Evolutionary conservation across 2,797 vertebrate genomes (phyloP), one percentile per base, ranked within the genome.

Genomic region (Glossophaga mutica): DNA sequence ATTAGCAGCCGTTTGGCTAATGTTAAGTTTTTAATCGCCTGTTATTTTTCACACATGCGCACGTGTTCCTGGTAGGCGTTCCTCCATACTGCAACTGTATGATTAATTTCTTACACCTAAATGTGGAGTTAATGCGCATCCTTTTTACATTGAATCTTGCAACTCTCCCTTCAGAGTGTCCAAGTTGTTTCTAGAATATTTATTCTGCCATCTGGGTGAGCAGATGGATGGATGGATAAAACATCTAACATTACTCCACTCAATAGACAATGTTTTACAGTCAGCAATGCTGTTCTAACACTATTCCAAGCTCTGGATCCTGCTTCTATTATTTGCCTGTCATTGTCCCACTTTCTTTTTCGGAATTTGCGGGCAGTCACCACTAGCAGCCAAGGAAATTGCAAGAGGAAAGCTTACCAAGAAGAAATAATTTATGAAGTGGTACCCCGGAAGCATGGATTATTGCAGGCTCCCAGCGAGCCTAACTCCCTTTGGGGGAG

Each of bases 311-410:
- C 93, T 94, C 87, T 90, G 42, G 37, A 82, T 73, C 71, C 87
- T 73, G 34, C 48, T 97, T 97, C 95, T 95, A 87, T 96, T 97
- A 95, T 97, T 95, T 97, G 92, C 81, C 77, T 81, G 29, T 83
- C 94, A 91, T 93, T 93, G 84, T 79, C 87, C 89, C 76, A 96
- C 73, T 96, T 96, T 77, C 83, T 87, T 37, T 77, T 97, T 88
- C 93, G 48, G 81, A 90, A 77, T 74, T 34, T 62, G 21, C 62
- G 81, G 85, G 62, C 68, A 94, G 84, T 78, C 74, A 70, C 94
- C 46, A 78, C 76, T 67, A 93, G 83, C 62, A 91, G 85, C 77
- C 50, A 94, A 95, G 71, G 65, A 96, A 97, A 96, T 62, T 96
- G 65, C 92, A 93, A 94, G 76, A 87, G 65, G 79, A 95, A 96